Conservation (phyloP, 1,140 invertebrate genomes). For the Alviniconcha marisindica region DNA sequence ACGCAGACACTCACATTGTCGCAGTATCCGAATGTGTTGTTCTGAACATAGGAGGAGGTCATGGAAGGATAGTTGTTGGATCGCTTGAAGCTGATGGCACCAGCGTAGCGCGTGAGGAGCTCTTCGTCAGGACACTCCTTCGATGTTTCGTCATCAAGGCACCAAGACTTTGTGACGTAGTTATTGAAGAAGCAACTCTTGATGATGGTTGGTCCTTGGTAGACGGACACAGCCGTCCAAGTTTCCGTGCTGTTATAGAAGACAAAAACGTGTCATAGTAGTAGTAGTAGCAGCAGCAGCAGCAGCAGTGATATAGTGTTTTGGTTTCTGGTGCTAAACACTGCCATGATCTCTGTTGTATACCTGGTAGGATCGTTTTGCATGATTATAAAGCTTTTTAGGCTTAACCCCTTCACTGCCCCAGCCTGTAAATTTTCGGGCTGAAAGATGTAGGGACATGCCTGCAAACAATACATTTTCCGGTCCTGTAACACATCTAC, state of each 20-base stretch:
- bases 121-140: background rate
- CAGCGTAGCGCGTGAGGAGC: slow-evolving; percentile 8
- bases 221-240: slow-evolving; percentile 2
- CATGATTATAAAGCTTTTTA: no score
- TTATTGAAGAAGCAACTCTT: slow-evolving; percentile 36
- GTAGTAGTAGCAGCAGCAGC: no score
- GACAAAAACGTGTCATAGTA: no score
- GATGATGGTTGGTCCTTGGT: slow-evolving; percentile 33
- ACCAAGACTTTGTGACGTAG: slow-evolving; percentile 2
- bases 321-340: no score
- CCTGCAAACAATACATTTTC: no score
- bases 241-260: background rate
- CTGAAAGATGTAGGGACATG: no score
- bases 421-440: no score
- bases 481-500: no score
- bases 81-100: slow-evolving; percentile 38
- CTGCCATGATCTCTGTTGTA: no score
- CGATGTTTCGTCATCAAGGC: background rate
- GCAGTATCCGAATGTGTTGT: slow-evolving; percentile 27
- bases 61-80: slow-evolving; percentile 37
- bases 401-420: no score
- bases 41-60: slow-evolving; percentile 13
- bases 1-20: slow-evolving; percentile 23
- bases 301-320: no score
- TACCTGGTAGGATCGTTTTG: no score